Evolutionary conservation across 1,140 invertebrate genomes (phyloP).

Genomic region (Scaptomyza pallida): DNA sequence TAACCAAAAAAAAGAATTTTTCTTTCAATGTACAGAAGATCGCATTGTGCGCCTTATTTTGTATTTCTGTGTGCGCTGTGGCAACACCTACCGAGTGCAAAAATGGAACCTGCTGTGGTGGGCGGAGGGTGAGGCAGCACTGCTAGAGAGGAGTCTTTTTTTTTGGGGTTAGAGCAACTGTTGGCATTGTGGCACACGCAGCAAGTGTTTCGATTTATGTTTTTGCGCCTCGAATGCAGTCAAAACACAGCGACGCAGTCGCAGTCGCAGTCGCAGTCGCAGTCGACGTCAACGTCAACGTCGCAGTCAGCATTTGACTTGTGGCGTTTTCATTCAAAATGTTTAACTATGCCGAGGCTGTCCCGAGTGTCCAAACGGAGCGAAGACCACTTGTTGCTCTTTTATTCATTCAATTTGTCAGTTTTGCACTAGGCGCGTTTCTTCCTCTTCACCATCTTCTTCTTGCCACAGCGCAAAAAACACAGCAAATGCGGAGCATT

Average conservation of each 20-base stretch:
- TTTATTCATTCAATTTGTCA: constrained; percentile 84
- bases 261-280: background rate
- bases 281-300: constrained; percentile 29
- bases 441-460: background rate
- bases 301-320: constrained; percentile 39
- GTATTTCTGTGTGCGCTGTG: constrained; percentile 4
- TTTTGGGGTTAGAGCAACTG: constrained; percentile 2
- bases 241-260: constrained; percentile 39
- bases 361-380: constrained; percentile 35
- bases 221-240: constrained; percentile 70
- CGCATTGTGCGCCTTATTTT: constrained; percentile 13
- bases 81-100: constrained; percentile 73
- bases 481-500: constrained; percentile 22
- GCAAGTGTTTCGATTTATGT: constrained; percentile 82
- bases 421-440: constrained; percentile 67
- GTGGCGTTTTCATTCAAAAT: constrained; percentile 80
- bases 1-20: background rate
- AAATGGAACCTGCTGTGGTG: constrained; percentile 61
- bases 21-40: background rate
- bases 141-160: constrained; percentile 5
- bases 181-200: constrained; percentile 36
- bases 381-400: constrained; percentile 83
- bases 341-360: constrained; percentile 62
- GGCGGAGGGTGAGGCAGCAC: constrained; percentile 18
- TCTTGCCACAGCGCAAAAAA: constrained; percentile 1